These are phyloP conservation scores for Ptilorrhoa leucosticta DNA, from an alignment of 2,113 vertebrate genomes.

Conservation along the genomic window DNA sequence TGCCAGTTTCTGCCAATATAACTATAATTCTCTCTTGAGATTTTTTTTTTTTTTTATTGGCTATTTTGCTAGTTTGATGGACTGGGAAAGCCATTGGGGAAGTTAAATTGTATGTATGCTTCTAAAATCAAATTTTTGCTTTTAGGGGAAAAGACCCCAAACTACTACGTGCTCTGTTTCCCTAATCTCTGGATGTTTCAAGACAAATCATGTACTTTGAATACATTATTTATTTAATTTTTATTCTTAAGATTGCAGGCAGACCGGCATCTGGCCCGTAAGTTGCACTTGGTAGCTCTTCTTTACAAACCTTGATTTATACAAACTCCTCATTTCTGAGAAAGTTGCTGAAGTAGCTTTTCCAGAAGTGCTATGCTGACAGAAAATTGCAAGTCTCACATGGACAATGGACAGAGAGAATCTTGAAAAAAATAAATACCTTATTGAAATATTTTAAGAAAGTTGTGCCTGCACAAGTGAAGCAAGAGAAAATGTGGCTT, in stretches of 20 bases:
- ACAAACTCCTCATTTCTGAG: neutral
- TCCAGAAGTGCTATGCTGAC: neutral
- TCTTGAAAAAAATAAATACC: neutral
- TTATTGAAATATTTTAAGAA: neutral
- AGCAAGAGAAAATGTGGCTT: neutral
- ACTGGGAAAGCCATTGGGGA: neutral
- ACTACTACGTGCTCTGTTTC: neutral
- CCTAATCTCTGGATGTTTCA: neutral
- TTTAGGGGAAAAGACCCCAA: neutral
- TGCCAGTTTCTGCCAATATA: neutral
- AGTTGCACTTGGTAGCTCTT: neutral
- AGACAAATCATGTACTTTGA: neutral
- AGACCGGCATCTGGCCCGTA: neutral
- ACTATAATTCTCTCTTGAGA: neutral
- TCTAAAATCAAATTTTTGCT: neutral
- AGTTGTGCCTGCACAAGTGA: neutral
- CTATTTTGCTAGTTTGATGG: neutral
- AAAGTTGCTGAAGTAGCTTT: constrained; percentile 10
- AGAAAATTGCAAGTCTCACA: neutral
- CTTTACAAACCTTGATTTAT: neutral
- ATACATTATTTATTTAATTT: neutral
- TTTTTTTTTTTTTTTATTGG: neutral
- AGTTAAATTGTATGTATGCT: neutral
- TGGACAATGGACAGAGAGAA: neutral
- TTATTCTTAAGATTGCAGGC: neutral